phyloP scores from a whole-genome alignment of 2,797 vertebrate genomes.

The Myotis vivesi region DNA sequence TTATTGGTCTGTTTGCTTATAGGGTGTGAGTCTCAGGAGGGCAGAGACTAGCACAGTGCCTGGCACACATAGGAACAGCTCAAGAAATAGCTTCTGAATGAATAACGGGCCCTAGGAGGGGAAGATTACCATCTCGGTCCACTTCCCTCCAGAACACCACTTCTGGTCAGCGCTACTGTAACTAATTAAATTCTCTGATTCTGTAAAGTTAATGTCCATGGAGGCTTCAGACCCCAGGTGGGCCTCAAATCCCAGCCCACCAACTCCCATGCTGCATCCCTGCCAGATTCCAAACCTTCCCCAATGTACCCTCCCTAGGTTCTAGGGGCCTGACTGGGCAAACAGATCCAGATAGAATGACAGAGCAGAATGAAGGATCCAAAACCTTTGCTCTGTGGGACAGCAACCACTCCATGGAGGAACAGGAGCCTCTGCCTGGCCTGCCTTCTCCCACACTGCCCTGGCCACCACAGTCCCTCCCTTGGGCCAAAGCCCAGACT shows the following conservation, averaged over 20 bases:
- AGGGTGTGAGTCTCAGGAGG: not conserved
- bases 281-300: not conserved
- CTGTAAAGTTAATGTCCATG: not conserved
- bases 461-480: not conserved
- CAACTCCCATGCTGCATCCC: not conserved
- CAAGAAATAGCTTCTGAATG: not conserved
- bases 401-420: not conserved
- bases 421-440: not conserved
- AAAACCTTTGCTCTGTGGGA: not conserved
- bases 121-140: too few species aligned
- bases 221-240: not conserved
- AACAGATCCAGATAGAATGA: not conserved
- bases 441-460: not conserved
- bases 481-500: slow-evolving; percentile 18
- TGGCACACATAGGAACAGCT: not conserved
- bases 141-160: not conserved
- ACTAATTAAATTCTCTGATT: not conserved
- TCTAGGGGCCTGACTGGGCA: not conserved
- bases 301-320: not conserved
- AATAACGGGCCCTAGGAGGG: not conserved
- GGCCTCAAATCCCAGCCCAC: not conserved
- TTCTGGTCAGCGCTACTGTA: not conserved
- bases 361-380: not conserved
- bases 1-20: not conserved
- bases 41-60: not conserved